Percentiles rank a stretch among this genome's conserved stretches.
Evolutionary conservation across 2,797 vertebrate genomes (phyloP).

Genomic region (Trachurus trachurus): DNA sequence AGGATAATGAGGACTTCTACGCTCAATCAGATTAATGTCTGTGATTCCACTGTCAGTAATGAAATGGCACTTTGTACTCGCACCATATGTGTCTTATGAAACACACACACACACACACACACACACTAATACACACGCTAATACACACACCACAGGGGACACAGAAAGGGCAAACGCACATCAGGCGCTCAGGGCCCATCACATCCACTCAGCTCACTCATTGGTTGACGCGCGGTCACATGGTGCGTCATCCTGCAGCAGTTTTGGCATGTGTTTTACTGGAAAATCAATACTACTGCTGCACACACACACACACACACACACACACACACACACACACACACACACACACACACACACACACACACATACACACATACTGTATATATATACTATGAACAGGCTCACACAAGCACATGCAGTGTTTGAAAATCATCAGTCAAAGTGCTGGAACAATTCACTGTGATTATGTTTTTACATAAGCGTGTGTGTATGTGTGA

Average conservation of each 20-base stretch:
- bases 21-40: constrained; percentile 63
- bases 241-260: constrained; percentile 60
- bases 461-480: constrained; percentile 22
- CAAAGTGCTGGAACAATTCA: constrained; percentile 22
- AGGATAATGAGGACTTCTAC: constrained; percentile 23
- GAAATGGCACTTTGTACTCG: constrained; percentile 50
- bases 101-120: constrained; percentile 23
- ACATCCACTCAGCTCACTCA: constrained; percentile 30
- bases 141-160: constrained; percentile 55
- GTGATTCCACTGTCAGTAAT: constrained; percentile 43
- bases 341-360: background rate
- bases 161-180: constrained; percentile 66
- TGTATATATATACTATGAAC: background rate
- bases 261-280: constrained; percentile 50
- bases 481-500: constrained; percentile 5
- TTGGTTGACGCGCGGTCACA: constrained; percentile 61
- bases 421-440: constrained; percentile 31
- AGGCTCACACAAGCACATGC: background rate
- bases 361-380: too few relatives aligned
- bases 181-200: constrained; percentile 58
- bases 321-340: background rate
- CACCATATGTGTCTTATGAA: constrained; percentile 44
- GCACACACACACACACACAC: constrained; percentile 1
- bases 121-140: constrained; percentile 2
- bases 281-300: constrained; percentile 60